Evolutionary conservation across 2,797 vertebrate species (phyloP), one percentile per base, ranked within the genome.

Genomic region (Agapornis canus): DNA sequence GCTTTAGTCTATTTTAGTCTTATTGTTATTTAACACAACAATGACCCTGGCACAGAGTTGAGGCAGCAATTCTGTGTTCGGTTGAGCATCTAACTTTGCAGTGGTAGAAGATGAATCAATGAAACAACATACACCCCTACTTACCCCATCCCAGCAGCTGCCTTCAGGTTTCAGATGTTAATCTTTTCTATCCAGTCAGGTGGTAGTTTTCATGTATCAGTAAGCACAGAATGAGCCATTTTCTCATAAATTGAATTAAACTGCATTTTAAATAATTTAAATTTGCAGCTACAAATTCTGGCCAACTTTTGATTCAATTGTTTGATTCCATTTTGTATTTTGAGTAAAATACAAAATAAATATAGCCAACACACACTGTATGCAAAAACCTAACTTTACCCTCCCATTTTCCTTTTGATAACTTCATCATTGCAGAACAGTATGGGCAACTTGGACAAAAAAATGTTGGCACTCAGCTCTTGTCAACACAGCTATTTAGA

Each of bases 1-100:
- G 54, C 54, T 56, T 56, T 56, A 11, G 17, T 39, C 0, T 0
- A n/a, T n/a, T n/a, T n/a, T n/a, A n/a, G n/a, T n/a, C n/a, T n/a
- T n/a, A n/a, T n/a, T n/a, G n/a, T n/a, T n/a, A n/a, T n/a, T n/a
- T n/a, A n/a, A 49, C 31, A 22, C 6, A n/a, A 15, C 21, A 10
- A 2, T 1, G 39, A 9, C 15, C 15, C 10, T 7, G 32, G 61
- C 15, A 35, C 6, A 17, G 32, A 17, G 23, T 1, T 17, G 27
- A 23, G 42, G 20, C 25, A 45, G 52, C 2, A 5, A 21, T 6
- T n/a, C 37, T 13, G 20, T 10, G 13, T 10, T 61, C 10, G 5
- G n/a, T 2, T 19, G 27, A 9, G 25, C 10, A 71, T 13, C 22
- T 15, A 12, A 59, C 23, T 23, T 19, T 48, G 59, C n/a, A 7